Base-by-base conservation (phyloP, 2,888 invertebrate genomes). In the Thelaira solivaga region DNA sequence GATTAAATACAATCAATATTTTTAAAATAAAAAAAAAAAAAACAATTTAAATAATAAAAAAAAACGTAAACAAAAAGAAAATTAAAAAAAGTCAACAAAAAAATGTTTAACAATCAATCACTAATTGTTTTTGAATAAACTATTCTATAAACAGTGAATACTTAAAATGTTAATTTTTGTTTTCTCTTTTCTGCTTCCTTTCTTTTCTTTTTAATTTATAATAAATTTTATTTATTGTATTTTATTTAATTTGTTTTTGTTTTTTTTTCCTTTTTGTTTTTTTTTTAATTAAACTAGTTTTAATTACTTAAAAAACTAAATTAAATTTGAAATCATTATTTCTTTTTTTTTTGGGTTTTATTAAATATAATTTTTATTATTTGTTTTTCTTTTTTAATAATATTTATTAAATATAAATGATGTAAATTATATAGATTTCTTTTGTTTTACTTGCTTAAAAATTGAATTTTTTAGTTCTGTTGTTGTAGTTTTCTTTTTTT, bases 141-240 rank as follows among this genome's bases (percentile, higher is more conserved):
- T 51, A 65, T 55, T 76, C 51, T 71, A n/a, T n/a, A 65, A 76
- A 69, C 29, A 39, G 57, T 59, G 49, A 49, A 49, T 51, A 71
- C 69, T 51, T 51, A 61, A 51, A 61, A 51, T 51, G 45, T 6
- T 59, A 64, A 59, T 65, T 31, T 26, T 41, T 36, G 26, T 34
- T 36, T 24, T 36, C 3, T 34, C 20, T n/a, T n/a, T n/a, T n/a
- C n/a, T n/a, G n/a, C n/a, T n/a, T n/a, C n/a, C n/a, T n/a, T n/a
- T n/a, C n/a, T n/a, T n/a, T n/a, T 59, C 7, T 13, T 29, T 43
- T 29, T 29, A 31, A 49, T 49, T 53, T 39, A 10, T 75, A 62
- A 75, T 68, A 74, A 74, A 68, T 68, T 75, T 51, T 24, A 74
- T 75, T 68, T 68, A 68, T 75, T 39, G 13, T 51, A 59, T 18